Conservation (phyloP, 1,140 invertebrate genomes). For the Hypsibius dujardini region DNA sequence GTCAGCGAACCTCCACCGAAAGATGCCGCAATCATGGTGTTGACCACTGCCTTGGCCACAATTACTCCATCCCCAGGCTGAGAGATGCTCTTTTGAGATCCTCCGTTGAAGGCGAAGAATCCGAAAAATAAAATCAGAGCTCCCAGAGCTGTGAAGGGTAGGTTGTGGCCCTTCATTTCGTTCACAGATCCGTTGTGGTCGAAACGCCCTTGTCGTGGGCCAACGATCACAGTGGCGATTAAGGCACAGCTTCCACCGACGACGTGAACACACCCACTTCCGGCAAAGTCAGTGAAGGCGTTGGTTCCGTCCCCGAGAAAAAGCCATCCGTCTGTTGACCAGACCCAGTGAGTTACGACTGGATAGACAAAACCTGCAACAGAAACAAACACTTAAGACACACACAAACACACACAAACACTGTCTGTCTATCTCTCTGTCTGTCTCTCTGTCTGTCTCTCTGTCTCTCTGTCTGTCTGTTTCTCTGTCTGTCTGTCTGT, state of each 20-base stretch:
- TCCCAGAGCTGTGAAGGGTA: constrained; percentile 40
- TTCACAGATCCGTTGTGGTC: constrained; percentile 26
- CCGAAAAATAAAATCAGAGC: constrained; percentile 42
- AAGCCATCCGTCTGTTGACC: constrained; percentile 37
- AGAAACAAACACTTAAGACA: no score
- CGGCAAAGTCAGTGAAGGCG: constrained; percentile 26
- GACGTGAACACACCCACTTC: constrained; percentile 36
- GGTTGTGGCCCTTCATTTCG: constrained; percentile 36
- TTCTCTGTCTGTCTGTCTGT: no score
- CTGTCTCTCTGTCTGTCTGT: no score
- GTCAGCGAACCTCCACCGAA: constrained; percentile 34
- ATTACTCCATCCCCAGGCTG: constrained; percentile 34
- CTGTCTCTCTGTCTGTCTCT: no score
- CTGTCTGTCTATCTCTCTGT: no score
- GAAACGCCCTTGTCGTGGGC: constrained; percentile 37
- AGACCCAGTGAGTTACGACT: constrained; percentile 41
- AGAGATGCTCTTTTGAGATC: constrained; percentile 37
- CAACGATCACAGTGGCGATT: constrained; percentile 36
- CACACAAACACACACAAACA: no score
- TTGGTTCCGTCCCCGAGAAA: constrained; percentile 25
- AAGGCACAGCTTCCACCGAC: constrained; percentile 40
- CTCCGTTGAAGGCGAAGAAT: constrained; percentile 45
- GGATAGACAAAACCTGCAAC: constrained; percentile 41
- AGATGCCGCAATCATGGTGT: constrained; percentile 39
- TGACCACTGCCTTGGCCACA: constrained; percentile 36